Base-by-base conservation (phyloP, 2,888 invertebrate genomes). In the Palloptera scutellata region DNA sequence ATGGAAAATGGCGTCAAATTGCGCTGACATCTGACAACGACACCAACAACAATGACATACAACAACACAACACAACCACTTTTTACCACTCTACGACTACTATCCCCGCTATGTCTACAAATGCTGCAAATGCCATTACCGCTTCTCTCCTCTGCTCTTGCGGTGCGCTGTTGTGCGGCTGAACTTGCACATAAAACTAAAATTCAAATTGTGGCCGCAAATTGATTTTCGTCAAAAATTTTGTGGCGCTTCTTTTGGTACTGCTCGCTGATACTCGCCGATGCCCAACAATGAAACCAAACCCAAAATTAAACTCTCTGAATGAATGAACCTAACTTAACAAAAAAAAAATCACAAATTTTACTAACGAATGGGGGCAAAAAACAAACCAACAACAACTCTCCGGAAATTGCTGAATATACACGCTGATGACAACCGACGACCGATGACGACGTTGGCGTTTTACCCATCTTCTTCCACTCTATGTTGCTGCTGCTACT, bases 1-100 rank as follows among this genome's bases (percentile, higher is more conserved):
- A 79, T 79, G 79, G 75, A 79, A 73, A 81, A 78, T 79, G 81
- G 78, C 81, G 77, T 76, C 78, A 79, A 80, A 82, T 81, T 81
- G 78, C 77, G 75, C 77, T 81, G 81, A 80, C 80, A 81, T 79
- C 78, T 77, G 80, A 79, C 79, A 78, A 78, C 75, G 72, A 72
- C 67, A 68, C 67, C 66, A 72, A 70, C 71, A 75, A 74, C 74
- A 66, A 64, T 41, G 20, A n/a, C 15, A 20, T 30, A 10, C 30
- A 57, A 8, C 48, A n/a, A 48, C 48, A 48, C 6, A 63, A 62
- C 63, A 48, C 69, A 70, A 69, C 54, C 30, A 62, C 73, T 53
- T 70, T n/a, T n/a, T n/a, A n/a, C n/a, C n/a, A n/a, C n/a, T n/a
- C 72, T 58, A 70, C 61, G 63, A 65, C 64, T 66, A 70, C 67